phyloP scores from a whole-genome alignment of 2,797 vertebrate genomes.

The Eutrigla gurnardus region DNA sequence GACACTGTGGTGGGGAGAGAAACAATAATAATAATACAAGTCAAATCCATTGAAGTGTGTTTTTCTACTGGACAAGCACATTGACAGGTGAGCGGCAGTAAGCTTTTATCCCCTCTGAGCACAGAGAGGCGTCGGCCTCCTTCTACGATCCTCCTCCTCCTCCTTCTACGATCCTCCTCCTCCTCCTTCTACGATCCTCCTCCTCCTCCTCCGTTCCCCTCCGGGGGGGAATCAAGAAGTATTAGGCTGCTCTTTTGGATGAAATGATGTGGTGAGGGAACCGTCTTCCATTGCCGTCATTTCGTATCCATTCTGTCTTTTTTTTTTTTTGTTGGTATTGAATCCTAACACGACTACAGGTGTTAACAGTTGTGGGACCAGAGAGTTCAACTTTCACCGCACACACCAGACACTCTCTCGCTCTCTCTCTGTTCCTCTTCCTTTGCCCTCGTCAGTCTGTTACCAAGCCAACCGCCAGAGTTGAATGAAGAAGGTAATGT shows the following conservation, averaged over 20 bases:
- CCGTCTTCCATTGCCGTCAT: conserved; percentile 20
- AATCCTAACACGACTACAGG: conserved; percentile 49
- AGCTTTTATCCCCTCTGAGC: conserved; percentile 28
- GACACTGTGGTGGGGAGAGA: conserved; percentile 39
- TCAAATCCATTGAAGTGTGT: conserved; percentile 45
- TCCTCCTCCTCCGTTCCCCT: conserved; percentile 20
- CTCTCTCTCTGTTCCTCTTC: not conserved
- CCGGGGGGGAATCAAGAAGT: conserved; percentile 40
- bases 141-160: too few relatives aligned
- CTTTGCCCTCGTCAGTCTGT: conserved; percentile 51
- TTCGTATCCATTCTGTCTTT: conserved; percentile 42
- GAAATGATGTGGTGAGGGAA: conserved; percentile 33
- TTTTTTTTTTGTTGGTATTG: conserved; percentile 5
- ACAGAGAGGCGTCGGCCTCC: conserved; percentile 43
- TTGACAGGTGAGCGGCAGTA: conserved; percentile 46
- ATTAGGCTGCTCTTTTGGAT: conserved; percentile 53
- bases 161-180: too few relatives aligned
- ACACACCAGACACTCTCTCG: not conserved
- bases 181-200: too few relatives aligned
- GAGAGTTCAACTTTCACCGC: conserved; percentile 44
- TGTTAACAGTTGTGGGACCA: conserved; percentile 69
- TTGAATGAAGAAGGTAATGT: conserved; percentile 78
- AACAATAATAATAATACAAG: conserved; percentile 9
- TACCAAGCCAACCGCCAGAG: conserved; percentile 62
- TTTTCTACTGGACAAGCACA: conserved; percentile 75